A percentile compares a stretch with the other conserved stretches of the same genome.
phyloP scores from a whole-genome alignment of 2,113 vertebrate species.

The pig (Sus scrofa) region DNA sequence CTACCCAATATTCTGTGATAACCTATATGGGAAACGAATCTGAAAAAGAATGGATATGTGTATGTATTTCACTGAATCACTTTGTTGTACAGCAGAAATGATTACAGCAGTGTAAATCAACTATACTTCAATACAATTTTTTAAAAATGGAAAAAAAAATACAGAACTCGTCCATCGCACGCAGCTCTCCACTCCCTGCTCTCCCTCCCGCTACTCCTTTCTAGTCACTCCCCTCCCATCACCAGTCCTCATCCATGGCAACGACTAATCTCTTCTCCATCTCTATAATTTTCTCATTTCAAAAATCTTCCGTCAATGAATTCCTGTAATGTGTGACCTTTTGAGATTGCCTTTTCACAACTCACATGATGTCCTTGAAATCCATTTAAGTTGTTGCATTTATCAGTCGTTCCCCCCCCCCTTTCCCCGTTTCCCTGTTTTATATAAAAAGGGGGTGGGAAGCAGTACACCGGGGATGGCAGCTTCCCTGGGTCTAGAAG shows the following conservation, averaged over 20 bases:
- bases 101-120: too few relatives aligned
- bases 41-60: too few relatives aligned
- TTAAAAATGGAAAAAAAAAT: too few relatives aligned
- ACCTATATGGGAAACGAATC: too few relatives aligned
- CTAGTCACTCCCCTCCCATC: background rate
- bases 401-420: background rate
- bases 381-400: slow-evolving; percentile 20
- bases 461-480: background rate
- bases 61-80: too few relatives aligned
- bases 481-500: slow-evolving; percentile 82
- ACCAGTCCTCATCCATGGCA: slow-evolving; percentile 1
- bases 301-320: slow-evolving; percentile 48
- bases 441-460: background rate
- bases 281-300: slow-evolving; percentile 66
- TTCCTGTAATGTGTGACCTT: slow-evolving; percentile 34
- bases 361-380: slow-evolving; percentile 28
- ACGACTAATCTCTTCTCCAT: slow-evolving; percentile 40
- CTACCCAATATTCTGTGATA: too few relatives aligned
- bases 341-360: slow-evolving; percentile 29
- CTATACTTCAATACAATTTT: too few relatives aligned
- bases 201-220: background rate
- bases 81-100: too few relatives aligned
- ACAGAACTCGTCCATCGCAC: too few relatives aligned
- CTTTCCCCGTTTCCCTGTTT: background rate
- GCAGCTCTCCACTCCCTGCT: background rate